These are phyloP conservation scores for Lutraria lutraria DNA, from an alignment of 2,888 invertebrate species.

Conservation along the genomic window DNA sequence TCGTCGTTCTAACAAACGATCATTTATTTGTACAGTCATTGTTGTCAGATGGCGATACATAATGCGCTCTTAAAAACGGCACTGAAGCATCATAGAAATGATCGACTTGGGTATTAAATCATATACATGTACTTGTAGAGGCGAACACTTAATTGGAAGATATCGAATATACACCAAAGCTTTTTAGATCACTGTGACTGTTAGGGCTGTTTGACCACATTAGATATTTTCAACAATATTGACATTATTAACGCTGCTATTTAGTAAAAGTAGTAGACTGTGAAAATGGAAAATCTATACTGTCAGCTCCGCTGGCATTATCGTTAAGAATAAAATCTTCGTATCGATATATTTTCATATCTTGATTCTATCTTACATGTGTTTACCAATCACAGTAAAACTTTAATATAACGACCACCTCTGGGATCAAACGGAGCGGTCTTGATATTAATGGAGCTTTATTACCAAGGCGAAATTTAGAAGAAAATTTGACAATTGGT, in stretches of 20 bases:
- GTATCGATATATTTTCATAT: too few relatives aligned
- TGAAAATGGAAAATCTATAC: not conserved
- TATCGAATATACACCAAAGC: not conserved
- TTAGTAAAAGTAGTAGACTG: not conserved
- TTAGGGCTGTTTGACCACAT: not conserved
- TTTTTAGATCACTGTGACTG: too few relatives aligned
- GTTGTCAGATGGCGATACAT: not conserved
- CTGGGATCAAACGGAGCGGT: too few relatives aligned
- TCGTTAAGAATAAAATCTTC: too few relatives aligned
- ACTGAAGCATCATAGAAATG: not conserved
- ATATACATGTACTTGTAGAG: not conserved
- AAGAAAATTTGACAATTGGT: too few relatives aligned
- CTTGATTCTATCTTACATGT: too few relatives aligned
- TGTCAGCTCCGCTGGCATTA: too few relatives aligned
- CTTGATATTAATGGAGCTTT: too few relatives aligned
- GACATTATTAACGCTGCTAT: not conserved
- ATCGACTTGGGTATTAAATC: not conserved
- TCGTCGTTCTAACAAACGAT: not conserved
- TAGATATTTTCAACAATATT: not conserved
- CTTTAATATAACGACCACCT: too few relatives aligned
- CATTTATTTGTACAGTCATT: conserved; percentile 16
- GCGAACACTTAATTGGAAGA: not conserved
- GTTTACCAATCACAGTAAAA: too few relatives aligned
- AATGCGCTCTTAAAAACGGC: not conserved
- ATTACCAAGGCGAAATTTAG: too few relatives aligned